phyloP scores from a whole-genome alignment of 2,113 vertebrate species.

The Ameiurus melas region DNA sequence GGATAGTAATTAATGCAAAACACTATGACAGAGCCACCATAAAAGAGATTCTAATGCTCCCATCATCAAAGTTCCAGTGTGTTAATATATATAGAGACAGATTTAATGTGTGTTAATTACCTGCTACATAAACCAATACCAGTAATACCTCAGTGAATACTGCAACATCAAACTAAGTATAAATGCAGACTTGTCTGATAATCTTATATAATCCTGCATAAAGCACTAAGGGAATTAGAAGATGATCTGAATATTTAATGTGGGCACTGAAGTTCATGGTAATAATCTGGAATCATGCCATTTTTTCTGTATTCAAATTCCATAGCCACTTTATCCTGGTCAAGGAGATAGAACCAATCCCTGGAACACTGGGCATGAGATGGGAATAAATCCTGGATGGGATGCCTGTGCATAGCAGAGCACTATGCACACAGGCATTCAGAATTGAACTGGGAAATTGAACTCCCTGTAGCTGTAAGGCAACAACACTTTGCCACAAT shows the following conservation, averaged over 20 bases:
- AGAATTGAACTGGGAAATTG: not conserved
- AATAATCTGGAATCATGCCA: not conserved
- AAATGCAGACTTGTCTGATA: constrained; percentile 5
- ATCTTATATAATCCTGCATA: not conserved
- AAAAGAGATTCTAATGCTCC: constrained; percentile 1
- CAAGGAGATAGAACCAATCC: not conserved
- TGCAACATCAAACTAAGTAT: not conserved
- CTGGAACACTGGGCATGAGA: not conserved
- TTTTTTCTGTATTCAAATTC: not conserved
- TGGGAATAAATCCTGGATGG: not conserved
- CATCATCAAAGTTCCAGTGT: not conserved
- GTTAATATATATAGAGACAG: constrained; percentile 17
- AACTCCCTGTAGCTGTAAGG: not conserved
- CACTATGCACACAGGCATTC: not conserved
- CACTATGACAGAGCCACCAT: not conserved
- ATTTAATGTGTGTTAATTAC: constrained; percentile 22
- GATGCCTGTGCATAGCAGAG: not conserved
- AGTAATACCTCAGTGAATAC: not conserved
- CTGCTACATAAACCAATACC: constrained; percentile 9
- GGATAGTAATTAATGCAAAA: not conserved
- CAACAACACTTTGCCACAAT: not conserved
- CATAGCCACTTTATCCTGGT: not conserved
- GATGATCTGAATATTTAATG: not conserved
- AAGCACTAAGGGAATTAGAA: not conserved
- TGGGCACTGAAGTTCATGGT: not conserved